Conservation (phyloP, 1,140 invertebrate genomes). For the Protaetia brevitarsis region DNA sequence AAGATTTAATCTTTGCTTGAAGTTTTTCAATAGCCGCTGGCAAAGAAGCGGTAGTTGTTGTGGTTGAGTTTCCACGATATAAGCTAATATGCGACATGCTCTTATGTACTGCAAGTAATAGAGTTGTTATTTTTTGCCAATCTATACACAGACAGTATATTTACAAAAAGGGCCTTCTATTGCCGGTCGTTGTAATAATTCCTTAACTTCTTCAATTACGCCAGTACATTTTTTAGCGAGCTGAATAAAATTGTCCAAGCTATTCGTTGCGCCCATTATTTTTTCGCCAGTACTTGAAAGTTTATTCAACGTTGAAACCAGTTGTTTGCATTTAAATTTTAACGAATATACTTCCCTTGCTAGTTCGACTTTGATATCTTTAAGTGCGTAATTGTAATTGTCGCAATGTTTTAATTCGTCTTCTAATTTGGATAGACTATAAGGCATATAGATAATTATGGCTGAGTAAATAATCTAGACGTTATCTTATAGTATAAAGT, state of each 20-base stretch:
- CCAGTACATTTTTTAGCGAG: neutral
- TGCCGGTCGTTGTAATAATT: neutral
- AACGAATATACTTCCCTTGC: neutral
- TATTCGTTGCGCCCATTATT: neutral
- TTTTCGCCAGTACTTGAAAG: neutral
- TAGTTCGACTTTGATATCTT: neutral
- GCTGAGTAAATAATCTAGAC: no score
- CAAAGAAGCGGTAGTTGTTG: neutral
- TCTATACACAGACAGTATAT: neutral
- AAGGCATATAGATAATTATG: neutral
- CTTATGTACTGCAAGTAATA: neutral
- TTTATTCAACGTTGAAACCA: neutral
- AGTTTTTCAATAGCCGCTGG: neutral
- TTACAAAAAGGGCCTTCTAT: neutral
- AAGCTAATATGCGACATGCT: no score
- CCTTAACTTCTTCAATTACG: neutral
- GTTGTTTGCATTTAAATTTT: neutral
- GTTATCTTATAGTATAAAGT: no score
- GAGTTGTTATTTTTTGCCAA: neutral
- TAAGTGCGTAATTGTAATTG: neutral
- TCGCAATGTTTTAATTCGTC: neutral
- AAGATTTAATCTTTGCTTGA: neutral
- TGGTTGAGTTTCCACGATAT: neutral
- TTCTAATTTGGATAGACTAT: neutral
- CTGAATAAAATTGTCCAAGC: neutral